These are phyloP conservation scores for Tetraneura akinire DNA, from an alignment of 1,140 invertebrate species.

Conservation along the genomic window DNA sequence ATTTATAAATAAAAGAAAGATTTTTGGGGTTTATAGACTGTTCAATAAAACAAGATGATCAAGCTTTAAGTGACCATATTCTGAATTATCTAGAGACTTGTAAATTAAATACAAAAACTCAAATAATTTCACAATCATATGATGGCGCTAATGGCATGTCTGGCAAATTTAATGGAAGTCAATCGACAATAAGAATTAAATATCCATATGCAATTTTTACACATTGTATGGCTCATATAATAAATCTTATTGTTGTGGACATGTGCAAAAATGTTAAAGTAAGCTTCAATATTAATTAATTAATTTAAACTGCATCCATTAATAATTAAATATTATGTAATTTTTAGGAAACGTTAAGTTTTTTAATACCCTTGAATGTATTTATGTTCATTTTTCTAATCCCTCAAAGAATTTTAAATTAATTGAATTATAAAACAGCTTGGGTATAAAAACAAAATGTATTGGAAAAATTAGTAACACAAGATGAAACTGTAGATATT, in stretches of 20 bases:
- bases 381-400: no score
- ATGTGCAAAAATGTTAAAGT: not conserved
- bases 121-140: constrained; percentile 21
- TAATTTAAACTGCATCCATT: no score
- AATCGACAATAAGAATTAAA: not conserved
- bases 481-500: no score
- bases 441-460: no score
- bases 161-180: not conserved
- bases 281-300: no score
- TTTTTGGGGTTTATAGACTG: constrained; percentile 16
- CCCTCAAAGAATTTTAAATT: no score
- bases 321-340: no score
- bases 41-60: not conserved
- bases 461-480: no score
- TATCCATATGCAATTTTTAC: not conserved
- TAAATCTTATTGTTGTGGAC: not conserved
- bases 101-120: constrained; percentile 2
- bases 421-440: no score
- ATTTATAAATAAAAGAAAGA: not conserved
- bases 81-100: not conserved
- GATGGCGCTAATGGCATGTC: not conserved
- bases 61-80: constrained; percentile 7
- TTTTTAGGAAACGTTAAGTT: no score
- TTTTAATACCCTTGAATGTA: no score
- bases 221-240: not conserved